These are phyloP conservation scores for Apteryx mantelli DNA, from an alignment of 2,113 vertebrate genomes.

Conservation along the genomic window DNA sequence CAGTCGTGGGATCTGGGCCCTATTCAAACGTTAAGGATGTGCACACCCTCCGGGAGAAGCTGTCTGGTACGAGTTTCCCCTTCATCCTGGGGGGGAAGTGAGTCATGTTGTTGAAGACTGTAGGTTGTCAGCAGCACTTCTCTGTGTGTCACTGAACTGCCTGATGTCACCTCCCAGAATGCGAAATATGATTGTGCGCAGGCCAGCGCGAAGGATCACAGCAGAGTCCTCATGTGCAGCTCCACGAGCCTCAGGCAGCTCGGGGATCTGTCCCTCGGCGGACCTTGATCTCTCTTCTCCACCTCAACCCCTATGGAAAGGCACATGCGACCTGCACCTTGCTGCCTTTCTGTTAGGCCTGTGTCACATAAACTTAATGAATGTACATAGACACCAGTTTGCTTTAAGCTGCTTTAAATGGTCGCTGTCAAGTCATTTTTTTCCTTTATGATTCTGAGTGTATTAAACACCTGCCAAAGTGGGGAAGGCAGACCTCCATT, in stretches of 20 bases:
- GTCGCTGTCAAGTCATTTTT: neutral
- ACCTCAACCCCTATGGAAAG: neutral
- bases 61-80: constrained; percentile 70
- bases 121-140: neutral
- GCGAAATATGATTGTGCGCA: neutral
- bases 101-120: neutral
- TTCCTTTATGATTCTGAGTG: neutral
- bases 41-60: constrained; percentile 83
- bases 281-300: neutral
- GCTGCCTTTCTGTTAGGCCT: neutral
- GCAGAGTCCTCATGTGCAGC: neutral
- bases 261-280: neutral
- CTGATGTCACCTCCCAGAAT: rapidly evolving
- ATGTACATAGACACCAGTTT: neutral
- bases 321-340: neutral
- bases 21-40: constrained; percentile 90
- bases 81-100: neutral
- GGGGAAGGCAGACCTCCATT: neutral
- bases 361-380: neutral
- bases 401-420: neutral
- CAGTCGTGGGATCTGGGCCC: constrained; percentile 89
- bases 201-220: neutral
- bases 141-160: neutral
- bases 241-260: neutral
- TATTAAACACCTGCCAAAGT: neutral